Percentiles rank a stretch among this genome's conserved stretches.
Evolutionary conservation across 2,888 invertebrate genomes (phyloP).

Genomic region (Zygogramma bicolorata): DNA sequence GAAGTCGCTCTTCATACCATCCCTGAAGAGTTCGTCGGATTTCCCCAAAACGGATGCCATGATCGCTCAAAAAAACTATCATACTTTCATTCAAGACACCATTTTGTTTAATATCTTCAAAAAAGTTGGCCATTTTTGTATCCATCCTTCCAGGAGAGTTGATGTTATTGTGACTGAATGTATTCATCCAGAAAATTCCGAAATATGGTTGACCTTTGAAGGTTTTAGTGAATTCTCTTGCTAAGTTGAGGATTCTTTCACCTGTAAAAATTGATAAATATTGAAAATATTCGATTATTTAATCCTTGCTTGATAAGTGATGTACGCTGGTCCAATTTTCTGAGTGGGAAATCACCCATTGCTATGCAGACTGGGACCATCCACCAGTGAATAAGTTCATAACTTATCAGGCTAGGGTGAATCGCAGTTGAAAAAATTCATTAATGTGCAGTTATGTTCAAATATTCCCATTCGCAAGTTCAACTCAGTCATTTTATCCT

Average conservation of each 20-base stretch:
- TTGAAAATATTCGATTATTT: not conserved
- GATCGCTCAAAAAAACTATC: conserved; percentile 82
- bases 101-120: conserved; percentile 71
- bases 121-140: conserved; percentile 71
- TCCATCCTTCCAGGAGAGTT: conserved; percentile 79
- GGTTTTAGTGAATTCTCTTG: conserved; percentile 75
- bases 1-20: conserved; percentile 84
- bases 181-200: conserved; percentile 85
- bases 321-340: too few species aligned
- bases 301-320: too few species aligned
- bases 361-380: too few species aligned
- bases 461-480: too few species aligned
- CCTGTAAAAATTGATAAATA: conserved; percentile 66
- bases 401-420: too few species aligned
- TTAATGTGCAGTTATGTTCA: too few species aligned
- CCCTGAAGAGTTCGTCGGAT: conserved; percentile 77
- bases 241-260: conserved; percentile 78
- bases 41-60: conserved; percentile 82
- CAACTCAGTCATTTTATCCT: too few species aligned
- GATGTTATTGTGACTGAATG: conserved; percentile 79
- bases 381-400: too few species aligned
- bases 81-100: conserved; percentile 76
- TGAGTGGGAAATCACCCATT: too few species aligned
- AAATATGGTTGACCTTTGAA: conserved; percentile 76
- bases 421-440: too few species aligned